These are phyloP conservation scores for Mimachlamys varia DNA, from an alignment of 2,888 invertebrate genomes.

Conservation along the genomic window DNA sequence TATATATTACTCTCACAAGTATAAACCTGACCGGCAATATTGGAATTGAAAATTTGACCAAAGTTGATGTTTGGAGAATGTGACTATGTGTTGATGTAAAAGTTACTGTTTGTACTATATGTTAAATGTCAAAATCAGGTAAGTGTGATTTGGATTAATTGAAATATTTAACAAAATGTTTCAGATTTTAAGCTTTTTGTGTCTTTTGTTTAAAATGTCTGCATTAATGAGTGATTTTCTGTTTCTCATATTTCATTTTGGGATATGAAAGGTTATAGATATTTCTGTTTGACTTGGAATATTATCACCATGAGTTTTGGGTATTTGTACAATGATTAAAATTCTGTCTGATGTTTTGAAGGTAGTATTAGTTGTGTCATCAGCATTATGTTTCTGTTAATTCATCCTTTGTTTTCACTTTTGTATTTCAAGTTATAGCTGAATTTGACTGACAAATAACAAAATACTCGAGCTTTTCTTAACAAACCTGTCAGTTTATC, in stretches of 20 bases:
- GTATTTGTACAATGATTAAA: background rate
- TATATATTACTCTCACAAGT: background rate
- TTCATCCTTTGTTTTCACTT: background rate
- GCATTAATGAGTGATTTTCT: background rate
- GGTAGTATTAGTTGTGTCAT: no score
- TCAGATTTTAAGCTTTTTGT: background rate
- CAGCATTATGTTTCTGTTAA: no score
- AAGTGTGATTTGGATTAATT: background rate
- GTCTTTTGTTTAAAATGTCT: background rate
- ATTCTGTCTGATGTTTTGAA: no score
- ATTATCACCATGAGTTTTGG: background rate
- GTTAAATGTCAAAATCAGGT: constrained; percentile 2
- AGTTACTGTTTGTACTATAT: background rate
- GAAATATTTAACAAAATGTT: background rate
- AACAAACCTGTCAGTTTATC: background rate
- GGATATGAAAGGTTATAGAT: background rate
- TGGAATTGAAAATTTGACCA: background rate
- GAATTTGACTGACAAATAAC: background rate
- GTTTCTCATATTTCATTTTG: background rate
- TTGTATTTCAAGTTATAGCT: background rate
- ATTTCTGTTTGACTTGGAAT: background rate
- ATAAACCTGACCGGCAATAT: background rate
- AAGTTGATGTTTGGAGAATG: background rate
- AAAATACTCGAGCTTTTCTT: background rate
- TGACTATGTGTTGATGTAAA: background rate